Percentiles rank a stretch among this genome's conserved stretches.
These are phyloP conservation scores for Acipenser ruthenus DNA, from an alignment of 2,797 vertebrate genomes.

Conservation along the genomic window DNA sequence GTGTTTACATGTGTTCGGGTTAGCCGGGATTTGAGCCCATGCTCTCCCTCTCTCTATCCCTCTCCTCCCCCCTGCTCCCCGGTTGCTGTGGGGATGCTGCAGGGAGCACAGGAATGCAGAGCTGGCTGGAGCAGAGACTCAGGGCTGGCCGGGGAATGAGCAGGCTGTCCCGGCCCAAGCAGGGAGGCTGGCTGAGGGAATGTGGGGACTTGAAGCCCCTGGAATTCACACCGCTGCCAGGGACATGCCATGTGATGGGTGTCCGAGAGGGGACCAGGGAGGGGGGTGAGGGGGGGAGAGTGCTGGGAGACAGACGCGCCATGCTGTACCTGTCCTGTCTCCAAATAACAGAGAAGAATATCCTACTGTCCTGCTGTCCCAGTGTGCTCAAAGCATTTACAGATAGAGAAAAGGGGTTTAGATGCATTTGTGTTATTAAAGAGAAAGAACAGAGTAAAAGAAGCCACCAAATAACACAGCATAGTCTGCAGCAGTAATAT, in stretches of 20 bases:
- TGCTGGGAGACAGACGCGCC: too few relatives aligned
- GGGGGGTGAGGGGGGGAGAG: conserved; percentile 29
- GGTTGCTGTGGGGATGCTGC: conserved; percentile 57
- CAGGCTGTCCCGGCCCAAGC: conserved; percentile 38
- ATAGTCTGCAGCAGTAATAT: too few relatives aligned
- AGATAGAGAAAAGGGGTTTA: too few relatives aligned
- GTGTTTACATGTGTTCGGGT: too few relatives aligned
- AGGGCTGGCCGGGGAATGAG: conserved; percentile 33
- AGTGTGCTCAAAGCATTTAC: too few relatives aligned
- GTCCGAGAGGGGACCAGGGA: conserved; percentile 5
- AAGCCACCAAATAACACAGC: too few relatives aligned
- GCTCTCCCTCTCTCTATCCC: conserved; percentile 14
- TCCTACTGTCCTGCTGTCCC: too few relatives aligned
- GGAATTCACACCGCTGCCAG: conserved; percentile 64
- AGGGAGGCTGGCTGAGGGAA: conserved; percentile 60
- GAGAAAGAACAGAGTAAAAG: too few relatives aligned
- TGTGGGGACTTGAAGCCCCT: conserved; percentile 49
- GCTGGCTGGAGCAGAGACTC: conserved; percentile 39
- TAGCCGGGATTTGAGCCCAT: not conserved
- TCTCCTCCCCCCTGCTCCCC: conserved; percentile 44
- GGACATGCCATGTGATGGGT: conserved; percentile 63
- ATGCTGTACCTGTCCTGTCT: too few relatives aligned
- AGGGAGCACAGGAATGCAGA: conserved; percentile 40
- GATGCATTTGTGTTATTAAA: too few relatives aligned
- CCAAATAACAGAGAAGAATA: too few relatives aligned